phyloP scores from a whole-genome alignment of 2,113 vertebrate species.

The Myiopsitta monachus region DNA sequence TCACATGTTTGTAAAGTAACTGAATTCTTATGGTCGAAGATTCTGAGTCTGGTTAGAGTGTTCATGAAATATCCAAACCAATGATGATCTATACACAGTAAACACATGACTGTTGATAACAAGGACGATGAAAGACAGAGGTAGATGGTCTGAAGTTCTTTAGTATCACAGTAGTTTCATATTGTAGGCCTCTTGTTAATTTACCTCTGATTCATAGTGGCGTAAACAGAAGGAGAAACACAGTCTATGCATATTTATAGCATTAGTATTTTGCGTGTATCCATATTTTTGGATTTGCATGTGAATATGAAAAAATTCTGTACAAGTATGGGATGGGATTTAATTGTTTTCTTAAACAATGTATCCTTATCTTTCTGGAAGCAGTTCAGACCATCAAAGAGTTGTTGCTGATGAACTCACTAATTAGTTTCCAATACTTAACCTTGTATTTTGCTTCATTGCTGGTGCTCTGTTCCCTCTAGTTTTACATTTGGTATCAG shows the following conservation, averaged over 20 bases:
- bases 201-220: background rate
- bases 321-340: conserved; percentile 70
- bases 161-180: background rate
- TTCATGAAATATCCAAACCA: background rate
- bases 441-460: conserved; percentile 74
- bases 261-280: conserved; percentile 69
- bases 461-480: conserved; percentile 56
- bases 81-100: background rate
- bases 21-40: background rate
- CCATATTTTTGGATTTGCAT: conserved; percentile 72
- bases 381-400: conserved; percentile 78
- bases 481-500: conserved; percentile 71
- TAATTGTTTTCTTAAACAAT: conserved; percentile 79
- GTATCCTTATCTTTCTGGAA: conserved; percentile 80
- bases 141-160: background rate
- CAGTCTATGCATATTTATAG: background rate
- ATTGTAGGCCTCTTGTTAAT: background rate
- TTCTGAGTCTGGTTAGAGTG: background rate
- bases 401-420: conserved; percentile 72
- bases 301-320: conserved; percentile 79
- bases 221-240: background rate
- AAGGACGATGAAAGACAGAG: background rate
- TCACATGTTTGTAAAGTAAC: background rate
- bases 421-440: conserved; percentile 82
- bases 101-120: background rate